A percentile compares a stretch with the other conserved stretches of the same genome.
Evolutionary conservation across 92 coral and sea anemone genomes (phyloP).

Genomic region (Micromussa lordhowensis): DNA sequence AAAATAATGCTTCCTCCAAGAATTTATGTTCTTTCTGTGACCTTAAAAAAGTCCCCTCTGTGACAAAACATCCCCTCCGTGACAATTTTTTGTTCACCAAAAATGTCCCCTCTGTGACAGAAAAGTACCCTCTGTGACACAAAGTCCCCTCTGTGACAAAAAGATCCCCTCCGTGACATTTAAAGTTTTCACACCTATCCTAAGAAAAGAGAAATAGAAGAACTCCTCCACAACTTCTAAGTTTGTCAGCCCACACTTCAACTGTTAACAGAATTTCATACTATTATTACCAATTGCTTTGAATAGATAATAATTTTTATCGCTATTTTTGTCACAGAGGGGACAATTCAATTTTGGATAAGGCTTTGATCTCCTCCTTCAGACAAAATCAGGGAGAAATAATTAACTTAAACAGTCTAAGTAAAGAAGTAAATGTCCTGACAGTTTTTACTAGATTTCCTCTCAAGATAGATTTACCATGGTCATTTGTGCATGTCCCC

Average conservation of each 20-base stretch:
- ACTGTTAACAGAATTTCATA: neutral
- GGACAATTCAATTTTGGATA: neutral
- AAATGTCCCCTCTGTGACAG: neutral
- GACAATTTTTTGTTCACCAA: no score
- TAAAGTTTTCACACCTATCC: neutral
- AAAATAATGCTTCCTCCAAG: no score
- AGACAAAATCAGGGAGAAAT: neutral
- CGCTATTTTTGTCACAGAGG: constrained; percentile 1
- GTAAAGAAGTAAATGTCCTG: neutral
- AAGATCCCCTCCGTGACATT: no score
- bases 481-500: neutral
- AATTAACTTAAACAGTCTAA: neutral
- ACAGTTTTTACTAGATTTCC: neutral
- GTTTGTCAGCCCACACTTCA: neutral
- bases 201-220: neutral
- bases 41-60: neutral
- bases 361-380: neutral
- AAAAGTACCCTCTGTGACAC: neutral
- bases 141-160: constrained; percentile 6
- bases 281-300: neutral
- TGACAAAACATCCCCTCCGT: neutral
- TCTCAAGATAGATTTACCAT: no score
- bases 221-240: neutral
- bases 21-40: neutral
- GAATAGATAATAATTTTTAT: neutral